Percentiles rank a stretch among this genome's conserved stretches.
phyloP scores from a whole-genome alignment of 2,113 vertebrate species.

The Periophthalmus modestus region DNA sequence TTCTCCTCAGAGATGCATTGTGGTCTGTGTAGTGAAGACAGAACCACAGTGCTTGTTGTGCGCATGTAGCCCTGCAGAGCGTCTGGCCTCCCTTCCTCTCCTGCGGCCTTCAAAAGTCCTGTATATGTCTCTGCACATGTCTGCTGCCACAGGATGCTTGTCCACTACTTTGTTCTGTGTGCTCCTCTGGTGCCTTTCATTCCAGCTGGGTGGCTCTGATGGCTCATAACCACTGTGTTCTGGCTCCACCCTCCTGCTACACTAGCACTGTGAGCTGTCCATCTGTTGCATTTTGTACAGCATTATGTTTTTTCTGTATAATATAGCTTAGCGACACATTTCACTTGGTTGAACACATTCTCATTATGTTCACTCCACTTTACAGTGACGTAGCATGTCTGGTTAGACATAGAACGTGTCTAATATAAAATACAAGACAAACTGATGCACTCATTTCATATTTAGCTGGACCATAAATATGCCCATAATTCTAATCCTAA shows the following conservation, averaged over 20 bases:
- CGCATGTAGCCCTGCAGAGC: conserved; percentile 18
- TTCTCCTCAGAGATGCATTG: neutral
- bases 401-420: neutral
- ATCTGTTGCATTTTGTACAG: neutral
- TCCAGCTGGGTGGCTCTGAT: conserved; percentile 4
- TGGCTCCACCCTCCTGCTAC: neutral
- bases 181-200: conserved; percentile 4
- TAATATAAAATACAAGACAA: conserved; percentile 4
- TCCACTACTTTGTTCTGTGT: conserved; percentile 13
- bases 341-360: too few species aligned
- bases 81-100: conserved; percentile 18
- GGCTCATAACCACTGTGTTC: conserved; percentile 11
- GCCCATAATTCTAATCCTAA: conserved; percentile 9
- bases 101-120: conserved; percentile 22
- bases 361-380: too few species aligned
- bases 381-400: neutral
- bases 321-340: neutral
- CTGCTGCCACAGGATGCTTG: conserved; percentile 14
- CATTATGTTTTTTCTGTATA: neutral
- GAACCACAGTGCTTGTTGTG: conserved; percentile 12
- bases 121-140: conserved; percentile 13
- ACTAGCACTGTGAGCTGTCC: neutral
- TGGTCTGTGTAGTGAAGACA: neutral
- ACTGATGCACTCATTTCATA: too few species aligned
- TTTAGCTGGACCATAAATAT: too few species aligned